Evolutionary conservation across 2,113 vertebrate genomes (phyloP).

Genomic region (Pongo pygmaeus): DNA sequence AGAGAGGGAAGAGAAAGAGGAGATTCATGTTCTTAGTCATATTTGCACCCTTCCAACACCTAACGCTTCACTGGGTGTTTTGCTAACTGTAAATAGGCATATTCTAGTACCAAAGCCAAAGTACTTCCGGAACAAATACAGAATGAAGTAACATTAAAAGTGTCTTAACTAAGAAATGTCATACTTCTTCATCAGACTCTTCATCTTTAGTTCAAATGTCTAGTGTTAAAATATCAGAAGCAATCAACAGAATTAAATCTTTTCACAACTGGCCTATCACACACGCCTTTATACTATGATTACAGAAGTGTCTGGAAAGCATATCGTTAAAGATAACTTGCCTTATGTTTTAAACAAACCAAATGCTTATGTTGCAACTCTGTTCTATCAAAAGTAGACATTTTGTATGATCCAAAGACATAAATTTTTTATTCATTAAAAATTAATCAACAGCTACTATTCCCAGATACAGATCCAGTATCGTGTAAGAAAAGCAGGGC

Average conservation of each 20-base stretch:
- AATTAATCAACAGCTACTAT: neutral
- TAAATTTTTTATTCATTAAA: neutral
- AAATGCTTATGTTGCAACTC: neutral
- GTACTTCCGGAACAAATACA: neutral
- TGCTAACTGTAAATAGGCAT: neutral
- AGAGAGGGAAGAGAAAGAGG: neutral
- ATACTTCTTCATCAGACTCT: neutral
- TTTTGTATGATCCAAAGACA: neutral
- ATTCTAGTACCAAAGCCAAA: neutral
- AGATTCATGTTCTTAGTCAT: neutral
- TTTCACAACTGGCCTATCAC: neutral
- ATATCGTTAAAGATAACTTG: neutral
- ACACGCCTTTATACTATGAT: accelerated
- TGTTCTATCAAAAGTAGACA: neutral
- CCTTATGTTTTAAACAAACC: neutral
- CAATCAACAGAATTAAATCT: neutral
- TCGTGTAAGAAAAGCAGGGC: accelerated
- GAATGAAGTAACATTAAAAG: neutral
- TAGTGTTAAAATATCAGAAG: neutral
- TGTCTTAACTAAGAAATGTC: neutral
- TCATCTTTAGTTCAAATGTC: neutral
- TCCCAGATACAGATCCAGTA: neutral
- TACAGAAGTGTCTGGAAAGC: neutral
- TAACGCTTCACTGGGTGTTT: neutral
- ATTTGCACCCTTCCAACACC: neutral